A percentile compares a stretch with the other conserved stretches of the same genome.
phyloP scores from a whole-genome alignment of 1,140 invertebrate genomes.

The Anadara kagoshimensis region DNA sequence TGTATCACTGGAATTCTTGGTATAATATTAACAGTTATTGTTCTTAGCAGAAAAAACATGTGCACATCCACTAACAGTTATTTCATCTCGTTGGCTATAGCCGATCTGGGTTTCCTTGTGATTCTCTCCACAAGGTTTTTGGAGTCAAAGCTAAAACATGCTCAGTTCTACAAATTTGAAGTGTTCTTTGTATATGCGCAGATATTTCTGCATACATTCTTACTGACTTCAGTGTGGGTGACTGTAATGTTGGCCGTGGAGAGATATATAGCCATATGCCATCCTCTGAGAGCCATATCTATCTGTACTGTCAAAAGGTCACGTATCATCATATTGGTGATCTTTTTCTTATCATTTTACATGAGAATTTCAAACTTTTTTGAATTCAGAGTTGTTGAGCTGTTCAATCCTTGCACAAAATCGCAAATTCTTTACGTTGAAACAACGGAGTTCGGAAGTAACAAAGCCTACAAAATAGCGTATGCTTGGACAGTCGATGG shows the following conservation, averaged over 20 bases:
- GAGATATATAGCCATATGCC: conserved; percentile 85
- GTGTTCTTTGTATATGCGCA: conserved; percentile 33
- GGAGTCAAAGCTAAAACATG: conserved; percentile 20
- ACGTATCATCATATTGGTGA: conserved; percentile 77
- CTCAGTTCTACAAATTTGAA: conserved; percentile 27
- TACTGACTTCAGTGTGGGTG: conserved; percentile 81
- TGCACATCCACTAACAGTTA: conserved; percentile 84
- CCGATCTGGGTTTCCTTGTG: conserved; percentile 83
- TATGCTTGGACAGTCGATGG: conserved; percentile 81
- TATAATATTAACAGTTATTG: conserved; percentile 83
- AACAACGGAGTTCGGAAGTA: conserved; percentile 57
- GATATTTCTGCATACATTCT: conserved; percentile 58
- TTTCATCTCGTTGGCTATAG: conserved; percentile 83
- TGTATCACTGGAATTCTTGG: conserved; percentile 82
- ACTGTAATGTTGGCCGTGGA: conserved; percentile 86
- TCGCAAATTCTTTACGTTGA: background rate
- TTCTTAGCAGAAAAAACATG: conserved; percentile 84
- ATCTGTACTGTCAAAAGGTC: conserved; percentile 80
- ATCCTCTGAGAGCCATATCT: conserved; percentile 80
- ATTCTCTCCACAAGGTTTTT: conserved; percentile 69
- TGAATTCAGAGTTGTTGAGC: conserved; percentile 40
- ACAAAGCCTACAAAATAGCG: conserved; percentile 77
- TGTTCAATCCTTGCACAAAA: background rate
- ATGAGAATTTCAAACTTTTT: conserved; percentile 73
- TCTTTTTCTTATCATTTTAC: conserved; percentile 79